Evolutionary conservation across 2,797 vertebrate genomes (phyloP).

Genomic region (Chromobotia macracanthus): DNA sequence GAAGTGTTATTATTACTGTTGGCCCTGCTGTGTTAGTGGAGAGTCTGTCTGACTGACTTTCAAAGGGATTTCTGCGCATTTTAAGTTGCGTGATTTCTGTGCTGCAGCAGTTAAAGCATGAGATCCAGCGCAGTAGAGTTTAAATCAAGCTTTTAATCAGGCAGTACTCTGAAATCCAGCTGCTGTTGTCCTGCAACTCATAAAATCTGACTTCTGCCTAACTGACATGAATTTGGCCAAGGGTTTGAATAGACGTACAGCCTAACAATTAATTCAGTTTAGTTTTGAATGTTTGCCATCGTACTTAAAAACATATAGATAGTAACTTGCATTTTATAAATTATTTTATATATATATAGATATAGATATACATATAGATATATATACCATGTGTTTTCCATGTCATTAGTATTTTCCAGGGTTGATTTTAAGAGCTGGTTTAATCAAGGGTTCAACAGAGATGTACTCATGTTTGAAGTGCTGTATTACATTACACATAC

Average conservation of each 20-base stretch:
- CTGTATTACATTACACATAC: constrained; percentile 27
- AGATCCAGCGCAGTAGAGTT: not conserved
- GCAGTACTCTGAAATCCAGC: too few species aligned
- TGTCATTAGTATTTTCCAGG: constrained; percentile 25
- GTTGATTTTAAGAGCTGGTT: constrained; percentile 17
- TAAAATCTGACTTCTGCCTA: not conserved
- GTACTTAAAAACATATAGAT: too few species aligned
- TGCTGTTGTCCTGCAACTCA: too few species aligned
- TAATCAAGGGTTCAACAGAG: constrained; percentile 33
- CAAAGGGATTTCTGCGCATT: not conserved
- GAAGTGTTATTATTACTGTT: constrained; percentile 3
- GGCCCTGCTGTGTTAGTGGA: not conserved
- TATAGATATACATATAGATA: too few species aligned
- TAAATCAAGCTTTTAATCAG: too few species aligned
- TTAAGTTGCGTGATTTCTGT: not conserved
- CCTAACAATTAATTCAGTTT: too few species aligned
- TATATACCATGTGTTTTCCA: too few species aligned
- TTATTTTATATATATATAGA: too few species aligned
- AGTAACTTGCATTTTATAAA: too few species aligned
- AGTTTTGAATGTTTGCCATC: too few species aligned
- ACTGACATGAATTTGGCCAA: too few species aligned
- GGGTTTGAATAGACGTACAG: too few species aligned
- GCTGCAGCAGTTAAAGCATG: not conserved
- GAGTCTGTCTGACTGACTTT: constrained; percentile 8
- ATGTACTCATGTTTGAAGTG: constrained; percentile 35